A percentile compares a stretch with the other conserved stretches of the same genome.
phyloP scores from a whole-genome alignment of 2,797 vertebrate species.

The Acrossocheilus wenchowensis region DNA sequence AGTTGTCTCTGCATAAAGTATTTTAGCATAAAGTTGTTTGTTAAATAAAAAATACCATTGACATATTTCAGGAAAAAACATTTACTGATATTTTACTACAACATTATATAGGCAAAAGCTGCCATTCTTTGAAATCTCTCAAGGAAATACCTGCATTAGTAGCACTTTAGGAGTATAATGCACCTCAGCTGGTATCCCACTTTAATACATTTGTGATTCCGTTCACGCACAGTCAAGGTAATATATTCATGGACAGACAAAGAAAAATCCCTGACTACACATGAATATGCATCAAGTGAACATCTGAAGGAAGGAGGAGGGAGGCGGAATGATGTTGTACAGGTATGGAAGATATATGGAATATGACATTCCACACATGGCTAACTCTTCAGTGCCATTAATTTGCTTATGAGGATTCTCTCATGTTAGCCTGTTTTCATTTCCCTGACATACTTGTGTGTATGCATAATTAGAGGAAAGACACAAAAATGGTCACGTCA shows the following conservation, averaged over 20 bases:
- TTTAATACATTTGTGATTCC: conserved; percentile 9
- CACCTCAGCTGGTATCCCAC: neutral
- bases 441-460: neutral
- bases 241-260: conserved; percentile 48
- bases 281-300: conserved; percentile 57
- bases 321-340: conserved; percentile 24
- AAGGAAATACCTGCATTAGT: neutral
- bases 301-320: conserved; percentile 2
- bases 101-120: neutral
- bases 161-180: neutral
- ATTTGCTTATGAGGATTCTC: conserved; percentile 33
- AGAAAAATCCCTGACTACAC: conserved; percentile 45
- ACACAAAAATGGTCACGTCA: neutral
- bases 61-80: neutral
- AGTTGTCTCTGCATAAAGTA: neutral
- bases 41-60: neutral
- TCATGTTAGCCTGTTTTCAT: conserved; percentile 5
- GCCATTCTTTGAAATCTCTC: neutral
- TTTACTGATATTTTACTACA: neutral
- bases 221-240: conserved; percentile 16
- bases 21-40: neutral
- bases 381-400: conserved; percentile 31
- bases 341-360: conserved; percentile 39
- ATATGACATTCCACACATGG: conserved; percentile 49
- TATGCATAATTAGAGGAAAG: neutral